phyloP scores from a whole-genome alignment of 2,113 vertebrate genomes.

The Mastomys coucha region DNA sequence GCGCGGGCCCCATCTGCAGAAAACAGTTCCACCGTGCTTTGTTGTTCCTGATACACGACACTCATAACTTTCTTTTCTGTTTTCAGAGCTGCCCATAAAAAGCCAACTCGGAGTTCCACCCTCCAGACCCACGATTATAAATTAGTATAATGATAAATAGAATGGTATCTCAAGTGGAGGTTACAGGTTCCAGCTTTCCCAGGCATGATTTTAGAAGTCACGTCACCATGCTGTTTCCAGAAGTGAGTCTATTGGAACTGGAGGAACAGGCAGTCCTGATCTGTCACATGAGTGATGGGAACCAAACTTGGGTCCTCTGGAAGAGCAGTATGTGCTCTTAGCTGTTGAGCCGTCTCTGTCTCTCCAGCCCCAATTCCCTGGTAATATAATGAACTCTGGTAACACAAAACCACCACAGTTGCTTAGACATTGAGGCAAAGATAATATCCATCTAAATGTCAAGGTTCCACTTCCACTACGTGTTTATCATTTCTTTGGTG shows the following conservation, averaged over 20 bases:
- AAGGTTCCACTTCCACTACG: neutral
- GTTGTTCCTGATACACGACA: conserved; percentile 6
- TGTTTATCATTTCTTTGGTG: conserved; percentile 52
- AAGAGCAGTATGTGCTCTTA: neutral
- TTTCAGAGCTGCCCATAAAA: conserved; percentile 32
- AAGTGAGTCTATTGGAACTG: neutral
- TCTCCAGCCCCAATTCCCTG: neutral
- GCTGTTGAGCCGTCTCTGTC: accelerated
- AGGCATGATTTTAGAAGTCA: conserved; percentile 6
- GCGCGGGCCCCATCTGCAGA: neutral
- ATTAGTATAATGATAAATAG: conserved; percentile 1
- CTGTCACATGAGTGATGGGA: neutral
- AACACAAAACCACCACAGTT: conserved; percentile 1
- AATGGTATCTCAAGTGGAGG: neutral
- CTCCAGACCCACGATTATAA: conserved; percentile 26
- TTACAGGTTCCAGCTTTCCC: conserved; percentile 15
- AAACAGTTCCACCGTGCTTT: conserved; percentile 45
- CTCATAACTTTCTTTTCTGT: neutral
- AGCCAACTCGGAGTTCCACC: neutral
- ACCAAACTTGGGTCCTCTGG: neutral
- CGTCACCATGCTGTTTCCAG: neutral
- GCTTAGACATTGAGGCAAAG: conserved; percentile 27
- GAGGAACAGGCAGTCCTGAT: too few species aligned
- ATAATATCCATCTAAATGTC: conserved; percentile 6
- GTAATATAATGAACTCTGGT: neutral